Evolutionary conservation across 2,797 vertebrate genomes (phyloP), one percentile per base, ranked within the genome.

Genomic region (Bradypus variegatus): DNA sequence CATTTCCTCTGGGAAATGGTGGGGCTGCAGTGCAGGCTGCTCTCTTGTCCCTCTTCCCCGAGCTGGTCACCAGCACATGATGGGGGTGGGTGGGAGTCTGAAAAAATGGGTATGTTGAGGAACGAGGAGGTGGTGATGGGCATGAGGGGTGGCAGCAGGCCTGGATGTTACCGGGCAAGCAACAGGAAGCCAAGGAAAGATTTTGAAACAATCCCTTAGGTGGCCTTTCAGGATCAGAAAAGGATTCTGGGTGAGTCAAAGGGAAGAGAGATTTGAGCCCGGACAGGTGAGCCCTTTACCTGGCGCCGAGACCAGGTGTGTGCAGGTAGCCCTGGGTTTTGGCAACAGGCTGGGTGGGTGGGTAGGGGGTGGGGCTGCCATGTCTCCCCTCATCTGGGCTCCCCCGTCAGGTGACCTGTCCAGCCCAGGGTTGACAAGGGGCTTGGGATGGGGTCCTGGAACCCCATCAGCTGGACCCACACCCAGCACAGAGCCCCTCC

Each of bases 151-250:
- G 60, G 6, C 12, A 1, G n/a, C 18, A 48, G n/a, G 36, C 60
- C 16, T 12, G 23, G 31, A 8, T 41, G 5, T 33, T 0, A 1
- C 14, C 1, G 8, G 0, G 1, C 2, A 14, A 53, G 41, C 0
- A 6, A 2, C 2, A 1, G 15, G 76, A 27, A 53, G 29, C 73
- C 79, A 18, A 0, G 10, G 73, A 8, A 19, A 73, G 19, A 19
- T 36, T 41, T 21, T 29, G 13, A 62, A 38, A 5, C 31, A 67
- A 18, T 14, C 60, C 50, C 50, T 23, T 33, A 2, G 1, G 48
- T 2, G 3, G 36, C 3, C 9, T 4, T 48, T 13, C 6, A 0
- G 27, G 58, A 65, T 15, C 41, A n/a, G 16, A 2, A 23, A 14
- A 29, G 31, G 23, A 13, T 36, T 7, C 0, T 1, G 36, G 31